Evolutionary conservation across 2,888 invertebrate genomes (phyloP).

Genomic region (Drosophila lacicola): DNA sequence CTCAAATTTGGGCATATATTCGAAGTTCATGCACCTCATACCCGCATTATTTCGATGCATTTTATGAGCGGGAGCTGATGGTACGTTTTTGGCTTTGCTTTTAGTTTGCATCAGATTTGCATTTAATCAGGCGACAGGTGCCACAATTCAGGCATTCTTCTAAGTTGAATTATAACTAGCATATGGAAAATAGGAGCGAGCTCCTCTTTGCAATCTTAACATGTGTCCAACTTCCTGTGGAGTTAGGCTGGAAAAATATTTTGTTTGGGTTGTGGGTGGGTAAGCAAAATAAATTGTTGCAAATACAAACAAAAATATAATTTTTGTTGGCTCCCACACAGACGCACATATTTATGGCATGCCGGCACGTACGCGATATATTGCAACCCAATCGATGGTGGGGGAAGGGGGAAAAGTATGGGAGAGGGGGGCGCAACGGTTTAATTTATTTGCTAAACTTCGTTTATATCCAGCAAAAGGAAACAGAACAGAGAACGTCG

Average conservation of each 20-base stretch:
- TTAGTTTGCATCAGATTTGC: constrained; percentile 39
- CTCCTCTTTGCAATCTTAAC: constrained; percentile 4
- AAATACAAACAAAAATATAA: constrained; percentile 80
- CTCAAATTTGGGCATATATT: constrained; percentile 49
- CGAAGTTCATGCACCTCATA: neutral
- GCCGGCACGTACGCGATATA: constrained; percentile 79
- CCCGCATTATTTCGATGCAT: constrained; percentile 17
- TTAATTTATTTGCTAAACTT: constrained; percentile 78
- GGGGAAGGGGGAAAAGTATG: neutral
- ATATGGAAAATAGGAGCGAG: constrained; percentile 15
- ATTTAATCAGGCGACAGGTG: constrained; percentile 46
- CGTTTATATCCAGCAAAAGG: constrained; percentile 65
- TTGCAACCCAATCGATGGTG: constrained; percentile 69
- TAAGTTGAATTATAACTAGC: constrained; percentile 6
- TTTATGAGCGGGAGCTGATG: constrained; percentile 39
- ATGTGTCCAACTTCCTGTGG: constrained; percentile 12
- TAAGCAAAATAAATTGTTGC: constrained; percentile 70
- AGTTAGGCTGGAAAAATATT: constrained; percentile 52
- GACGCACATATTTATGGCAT: constrained; percentile 75
- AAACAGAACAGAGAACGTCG: constrained; percentile 54
- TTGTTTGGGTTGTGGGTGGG: constrained; percentile 29
- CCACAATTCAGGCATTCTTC: constrained; percentile 4
- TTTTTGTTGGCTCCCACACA: constrained; percentile 68
- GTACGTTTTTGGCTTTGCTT: constrained; percentile 26
- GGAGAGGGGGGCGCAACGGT: constrained; percentile 34